Evolutionary conservation across 2,797 vertebrate species (phyloP).

Genomic region (Diplodus sargus): DNA sequence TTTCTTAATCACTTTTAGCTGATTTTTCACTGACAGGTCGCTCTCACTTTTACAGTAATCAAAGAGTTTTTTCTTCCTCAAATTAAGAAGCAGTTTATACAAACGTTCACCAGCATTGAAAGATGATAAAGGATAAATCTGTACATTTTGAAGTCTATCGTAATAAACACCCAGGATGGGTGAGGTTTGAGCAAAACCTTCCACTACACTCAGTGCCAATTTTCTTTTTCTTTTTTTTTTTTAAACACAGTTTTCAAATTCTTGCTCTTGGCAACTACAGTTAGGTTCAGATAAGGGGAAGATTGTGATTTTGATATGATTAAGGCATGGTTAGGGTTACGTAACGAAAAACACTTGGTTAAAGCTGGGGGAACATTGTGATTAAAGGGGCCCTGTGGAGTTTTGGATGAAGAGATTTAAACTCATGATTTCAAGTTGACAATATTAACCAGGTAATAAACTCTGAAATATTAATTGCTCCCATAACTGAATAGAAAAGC

Average conservation of each 20-base stretch:
- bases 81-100: neutral
- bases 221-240: neutral
- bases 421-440: too few relatives aligned
- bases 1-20: neutral
- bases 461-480: too few relatives aligned
- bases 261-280: neutral
- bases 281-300: neutral
- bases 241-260: neutral
- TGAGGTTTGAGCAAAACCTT: neutral
- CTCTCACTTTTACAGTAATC: neutral
- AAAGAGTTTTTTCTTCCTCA: too few relatives aligned
- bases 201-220: neutral
- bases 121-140: neutral
- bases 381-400: neutral
- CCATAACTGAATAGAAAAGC: too few relatives aligned
- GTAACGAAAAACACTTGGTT: neutral
- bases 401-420: too few relatives aligned
- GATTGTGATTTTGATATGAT: neutral
- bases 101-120: neutral
- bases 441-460: too few relatives aligned
- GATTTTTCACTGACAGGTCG: neutral
- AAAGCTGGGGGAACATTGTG: too few relatives aligned
- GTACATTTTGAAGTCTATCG: too few relatives aligned
- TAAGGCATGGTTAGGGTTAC: neutral
- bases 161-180: too few relatives aligned